These are phyloP conservation scores for Lasioglossum calceatum DNA, from an alignment of 2,888 invertebrate genomes.

Conservation along the genomic window DNA sequence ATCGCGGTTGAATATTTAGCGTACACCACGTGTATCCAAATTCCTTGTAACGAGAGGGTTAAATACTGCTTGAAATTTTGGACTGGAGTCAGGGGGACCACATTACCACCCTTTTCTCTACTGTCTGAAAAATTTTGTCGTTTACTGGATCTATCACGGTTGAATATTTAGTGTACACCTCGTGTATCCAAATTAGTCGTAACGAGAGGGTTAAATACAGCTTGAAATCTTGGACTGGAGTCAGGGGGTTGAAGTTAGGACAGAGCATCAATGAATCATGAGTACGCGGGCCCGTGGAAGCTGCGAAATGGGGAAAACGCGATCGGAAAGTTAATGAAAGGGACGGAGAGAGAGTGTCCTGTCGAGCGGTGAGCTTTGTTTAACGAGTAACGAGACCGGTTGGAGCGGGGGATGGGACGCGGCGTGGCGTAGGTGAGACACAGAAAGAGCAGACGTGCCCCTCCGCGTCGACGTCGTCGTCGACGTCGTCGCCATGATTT, in stretches of 20 bases:
- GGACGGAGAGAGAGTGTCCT: slow-evolving; percentile 12
- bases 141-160: too few species aligned
- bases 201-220: not conserved
- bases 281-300: not conserved
- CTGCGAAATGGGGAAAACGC: not conserved
- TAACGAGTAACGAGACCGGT: slow-evolving; percentile 49
- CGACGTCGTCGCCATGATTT: slow-evolving; percentile 67
- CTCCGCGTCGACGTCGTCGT: slow-evolving; percentile 48
- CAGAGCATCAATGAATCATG: slow-evolving; percentile 6
- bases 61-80: not conserved
- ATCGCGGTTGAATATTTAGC: too few species aligned
- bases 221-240: not conserved
- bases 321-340: slow-evolving; percentile 14
- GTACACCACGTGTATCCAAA: not conserved
- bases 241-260: not conserved
- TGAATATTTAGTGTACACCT: too few species aligned
- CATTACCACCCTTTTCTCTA: too few species aligned
- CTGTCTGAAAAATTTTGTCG: too few species aligned
- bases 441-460: slow-evolving; percentile 43
- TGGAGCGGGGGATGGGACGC: slow-evolving; percentile 14
- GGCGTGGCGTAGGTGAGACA: not conserved
- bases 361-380: slow-evolving; percentile 59
- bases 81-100: not conserved
- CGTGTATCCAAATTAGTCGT: not conserved
- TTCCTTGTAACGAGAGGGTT: not conserved